A percentile compares a stretch with the other conserved stretches of the same genome.
phyloP scores from a whole-genome alignment of 2,888 invertebrate species.

The Coleophora deauratella region DNA sequence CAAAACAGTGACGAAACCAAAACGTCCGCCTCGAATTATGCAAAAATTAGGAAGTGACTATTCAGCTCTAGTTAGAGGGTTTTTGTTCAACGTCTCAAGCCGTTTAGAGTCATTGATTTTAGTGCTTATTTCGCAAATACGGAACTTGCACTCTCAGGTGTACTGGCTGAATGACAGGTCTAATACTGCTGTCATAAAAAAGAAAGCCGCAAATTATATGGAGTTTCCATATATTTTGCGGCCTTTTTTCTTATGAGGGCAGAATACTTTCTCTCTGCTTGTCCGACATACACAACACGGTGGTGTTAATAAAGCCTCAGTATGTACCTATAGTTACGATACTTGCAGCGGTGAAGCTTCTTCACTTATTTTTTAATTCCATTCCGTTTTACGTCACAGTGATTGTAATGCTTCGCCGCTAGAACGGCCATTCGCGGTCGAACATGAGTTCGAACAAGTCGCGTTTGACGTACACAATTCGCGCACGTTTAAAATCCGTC shows the following conservation, averaged over 20 bases:
- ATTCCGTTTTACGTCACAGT: conserved; percentile 49
- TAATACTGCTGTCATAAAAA: conserved; percentile 17
- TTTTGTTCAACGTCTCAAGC: conserved; percentile 7
- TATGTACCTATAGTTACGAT: conserved; percentile 22
- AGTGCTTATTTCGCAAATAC: conserved; percentile 21
- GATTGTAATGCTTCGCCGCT: conserved; percentile 49
- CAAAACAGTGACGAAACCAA: conserved; percentile 12
- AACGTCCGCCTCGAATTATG: conserved; percentile 15
- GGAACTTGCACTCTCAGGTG: conserved; percentile 60
- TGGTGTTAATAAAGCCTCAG: conserved; percentile 41
- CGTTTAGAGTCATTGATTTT: conserved; percentile 15
- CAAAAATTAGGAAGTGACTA: conserved; percentile 20
- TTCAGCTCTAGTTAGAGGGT: conserved; percentile 5
- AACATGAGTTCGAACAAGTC: conserved; percentile 50
- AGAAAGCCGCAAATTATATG: no score
- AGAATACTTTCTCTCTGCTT: conserved; percentile 49
- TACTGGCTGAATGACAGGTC: conserved; percentile 26
- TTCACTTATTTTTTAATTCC: conserved; percentile 51
- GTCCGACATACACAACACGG: conserved; percentile 21
- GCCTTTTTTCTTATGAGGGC: no score
- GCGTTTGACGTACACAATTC: conserved; percentile 29
- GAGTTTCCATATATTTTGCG: no score
- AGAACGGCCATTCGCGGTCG: conserved; percentile 49
- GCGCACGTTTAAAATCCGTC: conserved; percentile 29
- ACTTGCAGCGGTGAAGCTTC: conserved; percentile 35